phyloP scores from a whole-genome alignment of 2,888 invertebrate species.

The Dryococelus australis region DNA sequence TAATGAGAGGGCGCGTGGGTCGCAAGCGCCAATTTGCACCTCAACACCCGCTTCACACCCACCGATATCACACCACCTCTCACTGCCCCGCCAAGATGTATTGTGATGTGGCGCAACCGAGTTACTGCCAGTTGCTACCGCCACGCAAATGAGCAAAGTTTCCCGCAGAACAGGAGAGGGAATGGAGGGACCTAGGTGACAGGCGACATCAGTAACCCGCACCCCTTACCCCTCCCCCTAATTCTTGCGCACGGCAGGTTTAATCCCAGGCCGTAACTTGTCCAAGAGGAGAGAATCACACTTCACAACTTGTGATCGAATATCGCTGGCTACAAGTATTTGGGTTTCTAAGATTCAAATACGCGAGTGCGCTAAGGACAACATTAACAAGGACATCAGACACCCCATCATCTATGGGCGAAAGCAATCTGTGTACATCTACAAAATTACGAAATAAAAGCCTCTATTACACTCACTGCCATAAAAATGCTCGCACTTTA shows the following conservation, averaged over 20 bases:
- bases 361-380: too few species aligned
- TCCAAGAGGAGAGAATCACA: not conserved
- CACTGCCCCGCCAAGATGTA: not conserved
- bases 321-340: not conserved
- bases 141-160: constrained; percentile 7
- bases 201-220: not conserved
- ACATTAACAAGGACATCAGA: too few species aligned
- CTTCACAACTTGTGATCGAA: not conserved
- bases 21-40: not conserved
- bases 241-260: not conserved
- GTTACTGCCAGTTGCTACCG: constrained; percentile 7
- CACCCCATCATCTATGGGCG: too few species aligned
- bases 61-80: not conserved
- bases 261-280: not conserved
- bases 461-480: too few species aligned
- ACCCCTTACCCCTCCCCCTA: not conserved
- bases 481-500: too few species aligned
- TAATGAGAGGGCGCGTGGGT: not conserved
- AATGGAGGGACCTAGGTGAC: not conserved
- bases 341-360: not conserved
- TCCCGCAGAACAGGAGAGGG: not conserved
- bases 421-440: too few species aligned
- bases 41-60: not conserved
- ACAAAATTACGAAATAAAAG: too few species aligned
- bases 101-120: constrained; percentile 11